Percentiles rank a stretch among this genome's conserved stretches.
Conservation (phyloP, 2,888 invertebrate genomes). For the Prenolepis imparis region DNA sequence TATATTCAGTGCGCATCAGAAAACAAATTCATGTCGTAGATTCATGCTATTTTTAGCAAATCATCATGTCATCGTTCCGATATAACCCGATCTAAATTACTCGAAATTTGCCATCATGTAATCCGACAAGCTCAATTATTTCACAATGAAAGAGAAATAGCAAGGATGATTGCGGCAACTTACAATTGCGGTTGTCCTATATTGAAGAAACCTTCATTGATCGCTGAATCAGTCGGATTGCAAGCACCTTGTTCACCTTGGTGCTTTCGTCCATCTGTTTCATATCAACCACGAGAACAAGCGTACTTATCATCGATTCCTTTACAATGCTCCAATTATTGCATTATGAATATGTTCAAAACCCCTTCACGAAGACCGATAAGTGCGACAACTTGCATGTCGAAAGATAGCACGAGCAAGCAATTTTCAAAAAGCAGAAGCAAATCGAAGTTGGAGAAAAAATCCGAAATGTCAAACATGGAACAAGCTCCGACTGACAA, state of each 20-base stretch:
- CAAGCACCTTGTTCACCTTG: slow-evolving; percentile 49
- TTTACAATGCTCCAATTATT: neutral
- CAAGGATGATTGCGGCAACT: slow-evolving; percentile 77
- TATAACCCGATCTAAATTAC: slow-evolving; percentile 11
- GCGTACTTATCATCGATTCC: neutral
- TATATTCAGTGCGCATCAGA: neutral
- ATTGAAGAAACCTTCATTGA: neutral
- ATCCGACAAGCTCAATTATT: neutral
- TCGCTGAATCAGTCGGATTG: neutral
- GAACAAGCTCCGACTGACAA: slow-evolving; percentile 33
- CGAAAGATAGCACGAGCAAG: neutral
- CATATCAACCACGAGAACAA: neutral
- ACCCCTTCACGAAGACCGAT: neutral
- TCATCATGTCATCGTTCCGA: slow-evolving; percentile 50
- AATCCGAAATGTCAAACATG: neutral
- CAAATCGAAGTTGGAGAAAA: neutral
- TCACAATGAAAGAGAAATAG: neutral
- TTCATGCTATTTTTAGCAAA: neutral
- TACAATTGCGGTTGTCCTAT: slow-evolving; percentile 76
- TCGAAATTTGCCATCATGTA: slow-evolving; percentile 30
- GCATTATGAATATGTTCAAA: neutral
- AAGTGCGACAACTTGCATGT: neutral
- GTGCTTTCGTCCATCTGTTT: neutral
- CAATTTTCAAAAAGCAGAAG: neutral
- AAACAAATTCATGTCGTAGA: slow-evolving; percentile 41